Evolutionary conservation across 2,113 vertebrate genomes (phyloP), one percentile per base, ranked within the genome.

Genomic region (Pseudolaguvia tuberculata): DNA sequence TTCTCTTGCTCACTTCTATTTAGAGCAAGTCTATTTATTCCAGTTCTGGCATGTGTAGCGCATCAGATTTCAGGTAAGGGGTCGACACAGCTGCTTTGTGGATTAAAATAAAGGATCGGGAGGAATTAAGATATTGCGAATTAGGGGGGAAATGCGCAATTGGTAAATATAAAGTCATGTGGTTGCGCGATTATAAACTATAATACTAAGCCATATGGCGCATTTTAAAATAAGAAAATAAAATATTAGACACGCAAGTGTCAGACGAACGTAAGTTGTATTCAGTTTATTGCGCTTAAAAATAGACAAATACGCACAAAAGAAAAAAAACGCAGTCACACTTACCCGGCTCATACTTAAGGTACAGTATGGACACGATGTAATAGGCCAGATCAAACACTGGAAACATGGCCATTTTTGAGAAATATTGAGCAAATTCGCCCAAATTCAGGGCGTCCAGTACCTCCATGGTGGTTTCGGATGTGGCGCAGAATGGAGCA

Each of bases 331-430:
- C 39, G 13, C 21, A 21, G 23, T 11, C 29, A 6, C 14, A 58
- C 94, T 91, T 80, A 97, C 96, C 96, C 87, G 95, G 94, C 87
- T 99, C 95, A 84, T 96, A 97, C 85, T 95, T 97, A 88, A 99
- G 94, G 91, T 98, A 99, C 84, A 99, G 92, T 81, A 99, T 88
- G 81, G 96, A 98, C 80, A 98, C 92, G 83, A 98, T 93, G 90
- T 96, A 99, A 80, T 98, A 98, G 21, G 94, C 95, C 29, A 97
- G 83, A 85, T 99, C 96, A 86, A 99, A 99, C 1, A 96, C 88
- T 0, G 96, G 96, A 88, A 97, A 99, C 84, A 97, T 91, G 61
- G 94, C 93, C 83, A 98, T 89, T 84, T 94, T 91, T 45, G 96
- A 93, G 89, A 98, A 98, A 82, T 91, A 90, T 27, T 91, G 91